Evolutionary conservation across 2,797 vertebrate species (phyloP).

Genomic region (Liparis tanakae): DNA sequence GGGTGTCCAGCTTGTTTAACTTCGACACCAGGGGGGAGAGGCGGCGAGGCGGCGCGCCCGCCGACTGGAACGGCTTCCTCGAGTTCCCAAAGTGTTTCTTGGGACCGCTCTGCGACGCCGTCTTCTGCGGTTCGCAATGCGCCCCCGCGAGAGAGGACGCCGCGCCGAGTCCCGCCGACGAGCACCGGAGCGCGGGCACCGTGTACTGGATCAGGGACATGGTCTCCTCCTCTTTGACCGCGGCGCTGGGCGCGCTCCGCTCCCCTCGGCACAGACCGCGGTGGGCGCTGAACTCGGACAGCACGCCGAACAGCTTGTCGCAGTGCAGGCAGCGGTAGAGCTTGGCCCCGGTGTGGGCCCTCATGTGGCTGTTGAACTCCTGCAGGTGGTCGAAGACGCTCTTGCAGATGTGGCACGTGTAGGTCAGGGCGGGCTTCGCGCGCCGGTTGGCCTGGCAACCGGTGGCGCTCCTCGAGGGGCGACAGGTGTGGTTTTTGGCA

Average conservation of each 20-base stretch:
- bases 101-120: background rate
- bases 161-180: conserved; percentile 31
- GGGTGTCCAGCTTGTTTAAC: conserved; percentile 76
- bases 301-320: conserved; percentile 78
- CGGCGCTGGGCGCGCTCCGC: conserved; percentile 11
- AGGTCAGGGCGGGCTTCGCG: conserved; percentile 66
- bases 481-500: conserved; percentile 80
- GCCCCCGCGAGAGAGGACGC: background rate
- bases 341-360: conserved; percentile 76
- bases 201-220: conserved; percentile 64
- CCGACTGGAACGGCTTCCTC: conserved; percentile 62
- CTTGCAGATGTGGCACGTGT: conserved; percentile 85
- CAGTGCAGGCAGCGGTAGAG: conserved; percentile 78
- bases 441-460: background rate
- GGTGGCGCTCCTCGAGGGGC: conserved; percentile 33
- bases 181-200: conserved; percentile 55
- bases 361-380: conserved; percentile 83
- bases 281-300: conserved; percentile 78
- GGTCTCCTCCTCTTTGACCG: conserved; percentile 25
- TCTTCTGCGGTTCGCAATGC: conserved; percentile 9
- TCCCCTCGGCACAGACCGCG: conserved; percentile 65
- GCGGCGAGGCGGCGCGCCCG: conserved; percentile 39
- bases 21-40: conserved; percentile 68
- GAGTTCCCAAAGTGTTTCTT: conserved; percentile 26
- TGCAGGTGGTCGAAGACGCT: conserved; percentile 74